These are phyloP conservation scores for Melanostoma scalare DNA, from an alignment of 2,888 invertebrate genomes.

Conservation along the genomic window DNA sequence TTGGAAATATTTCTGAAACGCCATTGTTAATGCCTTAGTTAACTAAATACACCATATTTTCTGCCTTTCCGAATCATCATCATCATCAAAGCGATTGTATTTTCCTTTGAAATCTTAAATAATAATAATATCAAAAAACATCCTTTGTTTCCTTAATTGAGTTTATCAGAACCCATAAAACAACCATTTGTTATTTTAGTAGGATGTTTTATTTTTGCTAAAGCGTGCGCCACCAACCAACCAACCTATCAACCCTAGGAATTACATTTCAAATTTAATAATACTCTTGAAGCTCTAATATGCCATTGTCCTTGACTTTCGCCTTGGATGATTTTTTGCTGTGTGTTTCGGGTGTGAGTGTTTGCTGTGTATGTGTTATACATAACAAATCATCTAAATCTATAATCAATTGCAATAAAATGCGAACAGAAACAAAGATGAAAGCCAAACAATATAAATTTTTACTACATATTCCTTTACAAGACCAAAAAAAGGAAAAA, in stretches of 20 bases:
- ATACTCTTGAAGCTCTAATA: slow-evolving; percentile 26
- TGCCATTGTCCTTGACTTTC: slow-evolving; percentile 45
- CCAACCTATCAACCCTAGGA: background rate
- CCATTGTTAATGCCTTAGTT: background rate
- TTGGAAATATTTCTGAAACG: background rate
- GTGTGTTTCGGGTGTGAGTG: background rate
- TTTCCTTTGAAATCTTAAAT: background rate
- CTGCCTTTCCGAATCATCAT: background rate
- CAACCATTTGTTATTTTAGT: slow-evolving; percentile 30
- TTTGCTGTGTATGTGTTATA: background rate
- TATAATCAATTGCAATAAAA: slow-evolving; percentile 61
- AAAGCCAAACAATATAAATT: slow-evolving; percentile 15
- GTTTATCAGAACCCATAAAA: slow-evolving; percentile 12
- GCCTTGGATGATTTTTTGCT: background rate
- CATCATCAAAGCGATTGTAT: slow-evolving; percentile 5
- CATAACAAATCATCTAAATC: slow-evolving; percentile 58
- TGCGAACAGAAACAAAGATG: slow-evolving; percentile 32
- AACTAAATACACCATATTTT: background rate
- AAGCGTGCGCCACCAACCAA: slow-evolving; percentile 17
- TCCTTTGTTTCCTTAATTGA: slow-evolving; percentile 17
- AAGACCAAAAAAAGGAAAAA: slow-evolving; percentile 6
- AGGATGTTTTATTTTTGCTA: background rate
- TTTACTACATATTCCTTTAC: slow-evolving; percentile 19
- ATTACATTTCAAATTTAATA: slow-evolving; percentile 48
- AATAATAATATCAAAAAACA: background rate